phyloP scores from a whole-genome alignment of 2,113 vertebrate genomes.

The Pollachius pollachius region DNA sequence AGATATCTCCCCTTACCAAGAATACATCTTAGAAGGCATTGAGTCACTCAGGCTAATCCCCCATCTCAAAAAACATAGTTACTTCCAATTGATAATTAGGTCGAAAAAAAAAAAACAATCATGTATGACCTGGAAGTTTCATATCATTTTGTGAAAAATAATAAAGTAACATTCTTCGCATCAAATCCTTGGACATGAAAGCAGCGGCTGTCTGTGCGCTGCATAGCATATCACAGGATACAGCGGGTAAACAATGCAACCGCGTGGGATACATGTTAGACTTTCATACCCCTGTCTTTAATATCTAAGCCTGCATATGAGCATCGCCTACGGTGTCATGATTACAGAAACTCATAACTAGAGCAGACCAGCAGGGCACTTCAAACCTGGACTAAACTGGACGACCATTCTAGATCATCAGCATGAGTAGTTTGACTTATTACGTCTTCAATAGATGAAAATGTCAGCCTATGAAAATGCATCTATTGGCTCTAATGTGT shows the following conservation, averaged over 20 bases:
- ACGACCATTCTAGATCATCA: no score
- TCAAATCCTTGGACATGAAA: conserved; percentile 28
- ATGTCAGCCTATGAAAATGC: no score
- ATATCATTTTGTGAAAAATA: background rate
- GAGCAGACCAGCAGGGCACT: no score
- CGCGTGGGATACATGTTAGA: background rate
- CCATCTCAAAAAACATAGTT: conserved; percentile 36
- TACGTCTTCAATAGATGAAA: no score
- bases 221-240: conserved; percentile 18
- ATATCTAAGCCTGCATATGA: no score
- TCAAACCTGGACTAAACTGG: no score
- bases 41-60: conserved; percentile 14
- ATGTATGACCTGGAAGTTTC: conserved; percentile 15
- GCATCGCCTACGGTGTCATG: no score
- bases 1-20: background rate
- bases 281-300: no score
- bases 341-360: no score
- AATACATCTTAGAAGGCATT: background rate
- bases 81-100: conserved; percentile 32
- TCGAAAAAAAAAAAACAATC: conserved; percentile 1
- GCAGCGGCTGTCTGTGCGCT: conserved; percentile 1
- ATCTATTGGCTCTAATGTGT: conserved; percentile 34
- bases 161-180: conserved; percentile 18
- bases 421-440: no score
- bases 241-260: conserved; percentile 9